Conservation (phyloP, 1,140 invertebrate genomes). For the Drosophila tani region DNA sequence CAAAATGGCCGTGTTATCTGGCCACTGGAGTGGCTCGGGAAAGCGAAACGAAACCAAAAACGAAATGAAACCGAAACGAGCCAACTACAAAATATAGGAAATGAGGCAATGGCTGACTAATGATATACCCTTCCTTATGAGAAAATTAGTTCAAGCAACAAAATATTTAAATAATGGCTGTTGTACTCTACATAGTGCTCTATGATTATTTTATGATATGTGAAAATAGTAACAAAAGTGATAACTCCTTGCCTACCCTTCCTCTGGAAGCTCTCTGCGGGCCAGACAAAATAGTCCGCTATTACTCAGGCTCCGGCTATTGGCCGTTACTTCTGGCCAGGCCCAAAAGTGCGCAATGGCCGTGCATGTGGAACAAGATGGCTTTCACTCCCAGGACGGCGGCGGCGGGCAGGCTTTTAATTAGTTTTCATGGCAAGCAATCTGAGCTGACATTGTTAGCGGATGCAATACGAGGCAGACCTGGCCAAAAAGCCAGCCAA, state of each 20-base stretch:
- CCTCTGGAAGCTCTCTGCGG: too few species aligned
- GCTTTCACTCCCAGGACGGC: constrained; percentile 6
- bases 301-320: constrained; percentile 26
- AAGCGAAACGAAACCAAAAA: constrained; percentile 38
- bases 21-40: constrained; percentile 48
- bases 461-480: constrained; percentile 20
- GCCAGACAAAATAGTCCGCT: constrained; percentile 5
- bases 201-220: too few species aligned
- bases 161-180: too few species aligned
- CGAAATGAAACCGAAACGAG: constrained; percentile 54
- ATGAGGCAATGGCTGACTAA: neutral
- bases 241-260: neutral
- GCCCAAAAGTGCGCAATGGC: constrained; percentile 26
- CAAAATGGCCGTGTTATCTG: constrained; percentile 64
- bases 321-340: constrained; percentile 9
- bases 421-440: constrained; percentile 51
- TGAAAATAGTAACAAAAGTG: too few species aligned
- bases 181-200: too few species aligned
- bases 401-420: constrained; percentile 28
- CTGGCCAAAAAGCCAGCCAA: constrained; percentile 48
- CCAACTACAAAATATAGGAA: constrained; percentile 26
- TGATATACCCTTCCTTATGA: constrained; percentile 20
- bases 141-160: too few species aligned
- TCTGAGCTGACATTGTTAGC: constrained; percentile 45
- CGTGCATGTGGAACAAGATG: constrained; percentile 35